Percentiles rank a stretch among this genome's conserved stretches.
These are phyloP conservation scores for Zeus faber DNA, from an alignment of 2,113 vertebrate genomes.

Conservation along the genomic window DNA sequence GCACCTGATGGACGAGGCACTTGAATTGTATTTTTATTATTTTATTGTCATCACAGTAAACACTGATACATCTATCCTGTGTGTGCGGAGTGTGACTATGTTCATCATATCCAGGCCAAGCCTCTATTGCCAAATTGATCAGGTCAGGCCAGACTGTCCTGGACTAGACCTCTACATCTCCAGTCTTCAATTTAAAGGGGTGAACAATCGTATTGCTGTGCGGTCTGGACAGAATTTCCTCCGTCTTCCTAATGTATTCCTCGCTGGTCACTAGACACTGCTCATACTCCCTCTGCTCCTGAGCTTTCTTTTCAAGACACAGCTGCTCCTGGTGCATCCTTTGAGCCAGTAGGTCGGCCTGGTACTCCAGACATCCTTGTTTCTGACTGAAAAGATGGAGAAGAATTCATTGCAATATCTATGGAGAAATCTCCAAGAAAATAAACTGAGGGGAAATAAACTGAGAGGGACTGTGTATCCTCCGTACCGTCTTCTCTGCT, in stretches of 20 bases:
- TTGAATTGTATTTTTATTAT: no score
- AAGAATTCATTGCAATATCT: background rate
- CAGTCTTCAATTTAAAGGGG: no score
- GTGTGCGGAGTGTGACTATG: no score
- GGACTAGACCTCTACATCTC: no score
- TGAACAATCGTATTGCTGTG: no score
- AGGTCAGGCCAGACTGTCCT: no score
- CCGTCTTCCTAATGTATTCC: conserved; percentile 63
- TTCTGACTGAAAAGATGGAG: conserved; percentile 60
- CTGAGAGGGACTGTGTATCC: background rate
- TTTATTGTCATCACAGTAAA: no score
- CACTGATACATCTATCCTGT: no score
- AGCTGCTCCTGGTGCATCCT: conserved; percentile 62
- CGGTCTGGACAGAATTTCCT: conserved; percentile 68
- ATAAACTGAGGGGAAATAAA: background rate
- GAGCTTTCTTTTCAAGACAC: conserved; percentile 46
- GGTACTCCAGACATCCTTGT: conserved; percentile 59
- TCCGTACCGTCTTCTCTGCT: conserved; percentile 58
- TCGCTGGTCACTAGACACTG: conserved; percentile 48
- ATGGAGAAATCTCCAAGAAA: no score
- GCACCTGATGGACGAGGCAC: no score
- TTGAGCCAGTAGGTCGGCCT: conserved; percentile 78
- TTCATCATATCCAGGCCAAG: no score
- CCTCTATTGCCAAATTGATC: no score
- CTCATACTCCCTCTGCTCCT: conserved; percentile 68